Conservation (phyloP, 2,888 invertebrate species). For the Agonopterix arenella region DNA sequence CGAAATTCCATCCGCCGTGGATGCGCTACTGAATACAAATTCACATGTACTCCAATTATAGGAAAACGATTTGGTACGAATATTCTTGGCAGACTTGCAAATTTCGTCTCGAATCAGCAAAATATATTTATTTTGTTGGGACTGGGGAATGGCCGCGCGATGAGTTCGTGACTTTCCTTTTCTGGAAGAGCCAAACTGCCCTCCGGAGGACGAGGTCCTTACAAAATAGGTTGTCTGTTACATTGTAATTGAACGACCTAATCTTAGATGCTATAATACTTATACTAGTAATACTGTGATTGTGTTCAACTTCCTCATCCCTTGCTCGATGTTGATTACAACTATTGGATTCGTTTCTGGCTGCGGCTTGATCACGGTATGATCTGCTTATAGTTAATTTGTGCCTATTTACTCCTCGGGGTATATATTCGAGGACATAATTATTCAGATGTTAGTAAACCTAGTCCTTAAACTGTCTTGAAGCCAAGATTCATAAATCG, state of each 20-base stretch:
- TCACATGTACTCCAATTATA: conserved; percentile 77
- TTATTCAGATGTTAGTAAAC: no score
- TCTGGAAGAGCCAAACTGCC: conserved; percentile 38
- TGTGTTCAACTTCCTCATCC: not conserved
- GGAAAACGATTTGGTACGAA: conserved; percentile 77
- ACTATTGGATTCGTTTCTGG: no score
- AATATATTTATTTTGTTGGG: conserved; percentile 74
- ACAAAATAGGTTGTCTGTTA: conserved; percentile 24
- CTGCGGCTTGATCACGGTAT: no score
- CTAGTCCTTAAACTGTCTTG: no score
- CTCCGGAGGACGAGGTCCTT: conserved; percentile 23
- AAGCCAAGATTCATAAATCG: no score
- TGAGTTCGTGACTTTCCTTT: conserved; percentile 57
- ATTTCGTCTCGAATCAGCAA: conserved; percentile 71
- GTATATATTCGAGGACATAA: no score
- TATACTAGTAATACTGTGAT: not conserved
- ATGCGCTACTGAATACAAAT: conserved; percentile 76
- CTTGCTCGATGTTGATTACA: no score
- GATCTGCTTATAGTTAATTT: no score
- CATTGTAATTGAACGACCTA: conserved; percentile 13
- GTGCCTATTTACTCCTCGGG: no score
- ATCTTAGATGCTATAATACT: conserved; percentile 1
- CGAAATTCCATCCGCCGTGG: conserved; percentile 68
- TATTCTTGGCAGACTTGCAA: conserved; percentile 77
- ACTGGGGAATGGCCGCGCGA: conserved; percentile 52